Percentiles rank a stretch among this genome's conserved stretches.
These are phyloP conservation scores for Plectropomus leopardus DNA, from an alignment of 2,113 vertebrate genomes.

Conservation along the genomic window DNA sequence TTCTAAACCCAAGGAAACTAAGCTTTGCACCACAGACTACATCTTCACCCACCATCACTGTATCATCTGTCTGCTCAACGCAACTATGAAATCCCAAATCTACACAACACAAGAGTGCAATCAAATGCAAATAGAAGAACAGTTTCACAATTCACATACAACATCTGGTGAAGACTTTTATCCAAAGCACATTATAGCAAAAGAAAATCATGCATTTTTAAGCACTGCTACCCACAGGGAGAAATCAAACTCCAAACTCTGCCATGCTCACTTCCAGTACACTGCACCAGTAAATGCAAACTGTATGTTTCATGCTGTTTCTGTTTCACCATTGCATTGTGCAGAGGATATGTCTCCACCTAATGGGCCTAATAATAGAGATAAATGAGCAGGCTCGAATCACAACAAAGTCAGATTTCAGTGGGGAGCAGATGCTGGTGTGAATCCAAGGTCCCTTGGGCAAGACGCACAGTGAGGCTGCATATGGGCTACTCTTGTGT, in stretches of 20 bases:
- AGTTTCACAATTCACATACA: constrained; percentile 13
- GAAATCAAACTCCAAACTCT: constrained; percentile 15
- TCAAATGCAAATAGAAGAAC: constrained; percentile 8
- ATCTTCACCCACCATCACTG: neutral
- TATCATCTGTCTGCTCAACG: neutral
- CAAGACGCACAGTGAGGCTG: constrained; percentile 47
- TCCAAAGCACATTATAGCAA: neutral
- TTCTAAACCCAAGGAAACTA: constrained; percentile 5
- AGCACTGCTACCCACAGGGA: neutral
- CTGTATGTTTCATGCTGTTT: neutral
- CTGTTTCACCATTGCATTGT: neutral
- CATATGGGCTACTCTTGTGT: constrained; percentile 57
- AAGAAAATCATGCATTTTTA: constrained; percentile 36
- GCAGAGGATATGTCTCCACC: neutral
- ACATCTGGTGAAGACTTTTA: constrained; percentile 34
- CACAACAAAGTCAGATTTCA: constrained; percentile 35
- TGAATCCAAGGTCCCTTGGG: constrained; percentile 67
- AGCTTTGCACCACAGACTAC: neutral
- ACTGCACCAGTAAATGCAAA: neutral
- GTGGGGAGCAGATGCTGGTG: constrained; percentile 73
- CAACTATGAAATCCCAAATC: neutral
- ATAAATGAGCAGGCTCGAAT: constrained; percentile 54
- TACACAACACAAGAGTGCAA: constrained; percentile 14
- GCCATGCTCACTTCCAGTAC: neutral
- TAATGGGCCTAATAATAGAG: constrained; percentile 68